Conservation (phyloP, 2,113 vertebrate species). For the Erythrocercus mccallii region DNA sequence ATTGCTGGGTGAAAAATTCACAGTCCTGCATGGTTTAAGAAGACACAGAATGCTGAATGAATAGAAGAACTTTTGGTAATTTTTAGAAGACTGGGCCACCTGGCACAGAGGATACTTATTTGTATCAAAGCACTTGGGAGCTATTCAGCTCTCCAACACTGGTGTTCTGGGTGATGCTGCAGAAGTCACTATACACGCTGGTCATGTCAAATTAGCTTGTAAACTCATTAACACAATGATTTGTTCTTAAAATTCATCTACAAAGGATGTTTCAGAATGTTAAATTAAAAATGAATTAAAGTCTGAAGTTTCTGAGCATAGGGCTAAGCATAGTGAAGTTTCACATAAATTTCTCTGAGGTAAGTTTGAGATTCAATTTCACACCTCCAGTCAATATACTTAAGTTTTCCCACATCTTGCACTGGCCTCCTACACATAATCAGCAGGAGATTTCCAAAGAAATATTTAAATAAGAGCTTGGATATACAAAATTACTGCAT, state of each 20-base stretch:
- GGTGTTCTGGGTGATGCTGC: background rate
- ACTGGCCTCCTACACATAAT: background rate
- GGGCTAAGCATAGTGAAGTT: background rate
- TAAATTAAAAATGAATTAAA: background rate
- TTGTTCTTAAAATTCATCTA: background rate
- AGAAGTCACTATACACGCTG: background rate
- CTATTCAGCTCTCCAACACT: background rate
- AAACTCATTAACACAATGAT: background rate
- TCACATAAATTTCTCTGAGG: background rate
- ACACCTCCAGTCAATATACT: background rate
- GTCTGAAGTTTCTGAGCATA: background rate
- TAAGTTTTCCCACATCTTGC: background rate
- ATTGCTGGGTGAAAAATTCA: background rate
- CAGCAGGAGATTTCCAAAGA: background rate
- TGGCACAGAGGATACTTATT: background rate
- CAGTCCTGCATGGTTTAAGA: background rate
- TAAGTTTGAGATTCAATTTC: background rate
- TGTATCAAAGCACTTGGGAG: background rate
- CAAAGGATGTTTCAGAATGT: background rate
- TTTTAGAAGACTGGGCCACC: background rate
- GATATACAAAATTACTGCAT: background rate
- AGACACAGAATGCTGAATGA: background rate
- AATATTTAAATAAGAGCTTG: background rate
- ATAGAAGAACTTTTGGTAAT: background rate
- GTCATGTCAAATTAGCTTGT: background rate